Percentiles rank a stretch among this genome's conserved stretches.
Evolutionary conservation across 2,113 vertebrate species (phyloP).

Genomic region (Semicossyphus pulcher): DNA sequence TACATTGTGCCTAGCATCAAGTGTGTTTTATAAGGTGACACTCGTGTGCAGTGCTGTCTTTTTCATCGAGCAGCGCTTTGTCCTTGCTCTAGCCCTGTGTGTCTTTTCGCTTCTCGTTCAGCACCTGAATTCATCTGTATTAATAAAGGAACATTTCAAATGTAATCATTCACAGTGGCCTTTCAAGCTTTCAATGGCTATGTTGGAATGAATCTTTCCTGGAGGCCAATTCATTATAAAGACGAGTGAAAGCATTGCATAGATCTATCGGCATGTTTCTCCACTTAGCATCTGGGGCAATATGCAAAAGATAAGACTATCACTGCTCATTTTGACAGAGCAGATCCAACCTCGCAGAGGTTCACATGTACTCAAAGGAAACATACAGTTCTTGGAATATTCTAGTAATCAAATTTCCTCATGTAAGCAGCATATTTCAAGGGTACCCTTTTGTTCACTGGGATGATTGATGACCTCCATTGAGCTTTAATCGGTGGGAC

Average conservation of each 20-base stretch:
- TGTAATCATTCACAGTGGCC: conserved; percentile 19
- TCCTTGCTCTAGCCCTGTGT: conserved; percentile 34
- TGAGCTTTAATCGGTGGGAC: conserved; percentile 15
- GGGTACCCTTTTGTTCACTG: conserved; percentile 8
- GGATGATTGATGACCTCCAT: conserved; percentile 49
- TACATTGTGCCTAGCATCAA: conserved; percentile 27
- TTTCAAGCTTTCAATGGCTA: conserved; percentile 24
- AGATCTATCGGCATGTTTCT: neutral
- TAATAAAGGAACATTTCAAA: conserved; percentile 36
- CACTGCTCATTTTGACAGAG: conserved; percentile 6
- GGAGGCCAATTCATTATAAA: neutral
- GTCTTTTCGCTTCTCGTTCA: conserved; percentile 1
- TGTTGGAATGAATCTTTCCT: conserved; percentile 4
- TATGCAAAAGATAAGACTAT: conserved; percentile 5
- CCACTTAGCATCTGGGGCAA: neutral
- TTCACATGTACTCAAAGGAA: neutral
- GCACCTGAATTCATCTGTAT: conserved; percentile 14
- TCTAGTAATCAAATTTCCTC: conserved; percentile 9
- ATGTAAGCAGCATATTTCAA: conserved; percentile 8
- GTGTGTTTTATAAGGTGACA: conserved; percentile 6
- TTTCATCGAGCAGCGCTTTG: neutral
- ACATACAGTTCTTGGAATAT: neutral
- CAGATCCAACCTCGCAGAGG: neutral
- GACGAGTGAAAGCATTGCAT: conserved; percentile 13
- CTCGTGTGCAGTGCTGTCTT: neutral